Evolutionary conservation across 2,113 vertebrate genomes (phyloP), one percentile per base, ranked within the genome.

Genomic region (Labeo catla): DNA sequence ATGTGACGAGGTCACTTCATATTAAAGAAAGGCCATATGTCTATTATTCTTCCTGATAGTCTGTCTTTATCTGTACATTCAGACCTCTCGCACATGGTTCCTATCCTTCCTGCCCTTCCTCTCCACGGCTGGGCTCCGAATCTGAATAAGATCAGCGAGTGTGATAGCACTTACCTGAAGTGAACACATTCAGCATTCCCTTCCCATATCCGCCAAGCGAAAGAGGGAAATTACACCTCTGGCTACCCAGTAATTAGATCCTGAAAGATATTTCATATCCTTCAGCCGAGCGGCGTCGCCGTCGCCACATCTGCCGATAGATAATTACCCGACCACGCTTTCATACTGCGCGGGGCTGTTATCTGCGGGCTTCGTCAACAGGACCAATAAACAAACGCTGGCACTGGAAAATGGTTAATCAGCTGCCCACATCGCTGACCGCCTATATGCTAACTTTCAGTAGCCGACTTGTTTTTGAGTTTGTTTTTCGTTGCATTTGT

Each of bases 241-340:
- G 81, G 82, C 87, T 87, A 63, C 50, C 73, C 74, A 83, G 68
- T 91, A 91, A 91, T 91, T 88, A 91, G 88, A 91, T 89, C 83
- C 88, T 91, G 85, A 88, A 87, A 87, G 88, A 89, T 88, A 89
- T 89, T 87, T 89, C 76, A 81, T 81, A 77, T 83, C 85, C 85
- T 86, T 85, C 85, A 85, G 65, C 63, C n/a, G 76, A 85, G 77
- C 82, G 39, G 82, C 11, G 59, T 77, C n/a, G 21, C 63, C 50
- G 65, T 76, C 57, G 10, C 54, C 65, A 28, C 83, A 65, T 83
- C 78, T 72, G 77, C 82, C 39, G 28, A 28, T 47, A 52, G 57
- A 87, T 90, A 89, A 90, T 90, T 86, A 88, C 81, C 43, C 79
- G 34, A 52, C 77, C 78, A 74, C 72, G 65, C 59, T 54, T 76